Base-by-base conservation (phyloP, 2,888 invertebrate species). In the Sinotaia quadrata region DNA sequence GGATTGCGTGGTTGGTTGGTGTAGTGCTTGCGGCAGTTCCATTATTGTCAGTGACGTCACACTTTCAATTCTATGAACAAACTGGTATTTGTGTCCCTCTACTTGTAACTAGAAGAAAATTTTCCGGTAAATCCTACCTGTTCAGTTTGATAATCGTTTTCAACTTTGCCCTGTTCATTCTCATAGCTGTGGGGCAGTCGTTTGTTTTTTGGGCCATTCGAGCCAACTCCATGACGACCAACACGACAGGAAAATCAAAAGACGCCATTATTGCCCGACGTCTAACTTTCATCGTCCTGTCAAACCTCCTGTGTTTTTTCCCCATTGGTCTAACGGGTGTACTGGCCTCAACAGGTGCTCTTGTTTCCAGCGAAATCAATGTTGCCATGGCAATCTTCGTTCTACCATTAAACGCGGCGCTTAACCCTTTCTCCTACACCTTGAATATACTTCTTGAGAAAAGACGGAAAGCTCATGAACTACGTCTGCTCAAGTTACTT, bases 151-250 rank as follows among this genome's bases (percentile, higher is more conserved):
- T 70, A 3, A 67, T 70, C 21, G 34, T 70, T 2, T 61, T 70
- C 41, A 70, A 70, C 41, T 54, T 70, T 31, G 18, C 36, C 4
- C 29, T 70, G 21, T 70, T 70, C 34, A n/a, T n/a, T n/a, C n/a
- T n/a, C n/a, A n/a, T n/a, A n/a, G n/a, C n/a, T n/a, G n/a, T n/a
- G n/a, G n/a, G 4, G n/a, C 87, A 87, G 73, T 41, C 75, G n/a
- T 79, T 82, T 51, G 87, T 87, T 78, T 87, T 85, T 69, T 73
- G 75, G 29, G 79, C 80, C 0, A 78, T 80, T 8, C 65, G 54
- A 18, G 59, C 44, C 36, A 62, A 54, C 29, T 34, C 51, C 49
- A 21, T 34, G 33, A 36, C 34, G 4, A 37, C 21, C 7, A 33
- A n/a, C n/a, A n/a, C n/a, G n/a, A n/a, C n/a, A n/a, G n/a, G n/a